A percentile compares a stretch with the other conserved stretches of the same genome.
phyloP scores from a whole-genome alignment of 2,888 invertebrate species.

The Cheilosia vulpina region DNA sequence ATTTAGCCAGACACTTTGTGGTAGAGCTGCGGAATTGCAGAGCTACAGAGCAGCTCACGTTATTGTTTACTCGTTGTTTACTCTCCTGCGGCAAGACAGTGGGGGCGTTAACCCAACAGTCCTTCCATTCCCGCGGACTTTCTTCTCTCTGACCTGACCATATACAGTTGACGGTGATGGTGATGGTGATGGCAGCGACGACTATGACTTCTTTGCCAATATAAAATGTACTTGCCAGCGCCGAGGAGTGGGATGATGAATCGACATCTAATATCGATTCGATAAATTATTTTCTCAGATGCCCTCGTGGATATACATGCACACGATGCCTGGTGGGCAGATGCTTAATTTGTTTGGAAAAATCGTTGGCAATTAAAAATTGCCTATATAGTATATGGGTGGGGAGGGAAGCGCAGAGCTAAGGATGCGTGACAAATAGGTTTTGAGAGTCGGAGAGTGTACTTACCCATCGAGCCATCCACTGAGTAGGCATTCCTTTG shows the following conservation, averaged over 20 bases:
- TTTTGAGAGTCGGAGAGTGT: slow-evolving; percentile 36
- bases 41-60: slow-evolving; percentile 25
- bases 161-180: slow-evolving; percentile 18
- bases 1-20: slow-evolving; percentile 35
- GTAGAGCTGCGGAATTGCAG: background rate
- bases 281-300: slow-evolving; percentile 78
- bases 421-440: slow-evolving; percentile 75
- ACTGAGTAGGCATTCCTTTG: slow-evolving; percentile 86
- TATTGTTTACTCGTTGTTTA: slow-evolving; percentile 29
- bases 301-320: slow-evolving; percentile 45
- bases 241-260: slow-evolving; percentile 80
- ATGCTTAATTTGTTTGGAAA: slow-evolving; percentile 74
- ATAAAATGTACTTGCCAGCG: slow-evolving; percentile 67
- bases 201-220: slow-evolving; percentile 49
- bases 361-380: slow-evolving; percentile 73
- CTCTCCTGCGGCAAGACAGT: slow-evolving; percentile 44
- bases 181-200: slow-evolving; percentile 30
- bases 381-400: slow-evolving; percentile 2
- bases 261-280: slow-evolving; percentile 82
- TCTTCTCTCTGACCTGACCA: slow-evolving; percentile 48
- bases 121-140: slow-evolving; percentile 44
- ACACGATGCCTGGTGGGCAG: slow-evolving; percentile 60
- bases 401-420: slow-evolving; percentile 24
- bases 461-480: slow-evolving; percentile 86
- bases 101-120: slow-evolving; percentile 65